phyloP scores from a whole-genome alignment of 64 coral and sea anemone genomes.

The Pocillopora verrucosa region DNA sequence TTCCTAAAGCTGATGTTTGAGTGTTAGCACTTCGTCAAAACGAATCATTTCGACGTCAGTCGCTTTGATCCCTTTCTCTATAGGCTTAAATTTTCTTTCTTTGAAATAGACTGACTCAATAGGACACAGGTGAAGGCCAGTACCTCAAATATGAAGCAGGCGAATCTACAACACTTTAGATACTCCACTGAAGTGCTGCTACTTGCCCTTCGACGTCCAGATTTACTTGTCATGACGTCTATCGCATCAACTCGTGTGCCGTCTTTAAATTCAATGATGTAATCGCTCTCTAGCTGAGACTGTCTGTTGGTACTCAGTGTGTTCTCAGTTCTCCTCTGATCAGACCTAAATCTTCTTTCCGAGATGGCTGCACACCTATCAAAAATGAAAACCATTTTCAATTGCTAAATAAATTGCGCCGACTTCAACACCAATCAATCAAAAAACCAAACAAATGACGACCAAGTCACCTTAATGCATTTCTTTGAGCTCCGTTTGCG shows the following conservation, averaged over 20 bases:
- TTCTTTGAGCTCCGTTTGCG: too few species aligned
- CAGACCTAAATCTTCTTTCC: slow-evolving; percentile 4
- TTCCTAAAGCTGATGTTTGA: too few species aligned
- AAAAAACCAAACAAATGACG: too few species aligned
- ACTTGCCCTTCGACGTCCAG: background rate
- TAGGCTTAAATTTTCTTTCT: background rate
- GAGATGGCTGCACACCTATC: background rate
- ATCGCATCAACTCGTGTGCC: background rate
- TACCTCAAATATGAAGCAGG: slow-evolving; percentile 13
- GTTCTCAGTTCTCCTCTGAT: slow-evolving; percentile 4
- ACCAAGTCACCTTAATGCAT: too few species aligned
- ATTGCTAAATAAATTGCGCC: background rate
- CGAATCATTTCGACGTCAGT: too few species aligned
- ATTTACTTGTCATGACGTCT: background rate
- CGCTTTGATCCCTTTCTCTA: too few species aligned
- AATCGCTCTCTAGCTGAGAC: slow-evolving; percentile 1
- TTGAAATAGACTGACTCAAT: background rate
- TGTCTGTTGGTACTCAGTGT: slow-evolving; percentile 1
- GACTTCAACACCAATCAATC: too few species aligned
- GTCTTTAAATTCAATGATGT: background rate
- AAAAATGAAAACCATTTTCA: background rate
- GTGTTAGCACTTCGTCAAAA: too few species aligned
- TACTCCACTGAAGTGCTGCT: background rate
- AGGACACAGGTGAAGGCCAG: background rate
- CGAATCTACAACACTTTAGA: background rate